A percentile compares a stretch with the other conserved stretches of the same genome.
These are phyloP conservation scores for Pagrus major DNA, from an alignment of 2,113 vertebrate species.

Conservation along the genomic window DNA sequence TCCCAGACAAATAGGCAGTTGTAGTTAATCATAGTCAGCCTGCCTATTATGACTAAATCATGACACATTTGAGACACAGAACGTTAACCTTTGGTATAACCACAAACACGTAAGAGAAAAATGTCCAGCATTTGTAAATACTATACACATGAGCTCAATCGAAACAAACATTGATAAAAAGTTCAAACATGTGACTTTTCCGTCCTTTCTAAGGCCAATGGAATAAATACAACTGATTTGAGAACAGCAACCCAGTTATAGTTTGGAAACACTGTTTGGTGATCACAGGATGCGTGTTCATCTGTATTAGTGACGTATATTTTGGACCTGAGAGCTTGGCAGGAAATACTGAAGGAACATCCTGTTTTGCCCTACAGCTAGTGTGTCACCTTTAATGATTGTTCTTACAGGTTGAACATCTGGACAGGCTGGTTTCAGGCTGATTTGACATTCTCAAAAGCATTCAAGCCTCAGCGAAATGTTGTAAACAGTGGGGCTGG, in stretches of 20 bases:
- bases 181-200: constrained; percentile 33
- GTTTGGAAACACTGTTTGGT: constrained; percentile 9
- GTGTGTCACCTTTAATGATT: constrained; percentile 20
- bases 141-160: constrained; percentile 49
- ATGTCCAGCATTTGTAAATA: constrained; percentile 82
- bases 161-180: constrained; percentile 45
- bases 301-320: constrained; percentile 22
- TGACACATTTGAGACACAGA: constrained; percentile 38
- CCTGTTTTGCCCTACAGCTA: constrained; percentile 22
- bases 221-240: constrained; percentile 71
- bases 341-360: constrained; percentile 26
- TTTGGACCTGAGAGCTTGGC: constrained; percentile 32
- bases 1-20: constrained; percentile 4
- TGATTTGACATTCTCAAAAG: constrained; percentile 31
- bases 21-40: constrained; percentile 8
- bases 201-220: constrained; percentile 58
- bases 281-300: constrained; percentile 37
- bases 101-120: constrained; percentile 64
- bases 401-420: constrained; percentile 44
- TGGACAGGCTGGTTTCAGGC: constrained; percentile 49
- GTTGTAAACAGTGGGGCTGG: constrained; percentile 40
- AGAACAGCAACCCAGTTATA: constrained; percentile 33
- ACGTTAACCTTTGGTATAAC: constrained; percentile 72
- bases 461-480: constrained; percentile 34
- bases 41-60: constrained; percentile 1